Base-by-base conservation (phyloP, 1,140 invertebrate species). In the Mercenaria mercenaria region DNA sequence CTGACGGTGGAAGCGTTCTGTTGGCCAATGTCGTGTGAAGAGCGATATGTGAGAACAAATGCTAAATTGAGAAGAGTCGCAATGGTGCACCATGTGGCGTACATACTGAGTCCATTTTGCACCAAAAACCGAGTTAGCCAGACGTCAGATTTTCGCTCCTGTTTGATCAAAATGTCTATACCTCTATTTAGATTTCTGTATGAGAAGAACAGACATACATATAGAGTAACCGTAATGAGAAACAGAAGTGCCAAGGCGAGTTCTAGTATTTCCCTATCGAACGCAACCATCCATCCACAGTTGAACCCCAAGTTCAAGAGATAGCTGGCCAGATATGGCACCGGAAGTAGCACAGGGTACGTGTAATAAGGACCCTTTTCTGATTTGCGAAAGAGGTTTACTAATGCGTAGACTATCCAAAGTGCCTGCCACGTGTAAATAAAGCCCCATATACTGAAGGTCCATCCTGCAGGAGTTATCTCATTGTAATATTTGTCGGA, bases 371-470 rank as follows among this genome's bases (percentile, higher is more conserved):
- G 86, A 3, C 86, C 86, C 20, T 89, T 61, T 15, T 85, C 69
- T 0, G 83, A 92, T 59, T 90, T 92, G 20, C 94, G 76, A 80
- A 92, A 95, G 0, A 95, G 74, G n/a, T 91, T 91, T 29, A 91
- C 91, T 20, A 95, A 37, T 23, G 90, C 90, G 85, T 94, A 95
- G 1, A 94, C 15, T 1, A 95, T 89, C 93, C 93, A 94, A 0
- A 94, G 69, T 18, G 91, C 91, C 77, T 95, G 92, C 94, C 94
- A 95, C 8, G 91, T 80, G 86, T 95, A 95, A 34, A 95, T 95
- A n/a, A 94, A 90, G 18, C 94, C 94, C 95, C 95, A 95, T 32
- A 95, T 94, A 56, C 92, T 92, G 90, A 95, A 95, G 8, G 94
- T 95, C 92, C 93, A 93, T 23, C 95, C 95, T 8, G 95, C 93